These are phyloP conservation scores for Astur gentilis DNA, from an alignment of 2,113 vertebrate genomes.

Conservation along the genomic window DNA sequence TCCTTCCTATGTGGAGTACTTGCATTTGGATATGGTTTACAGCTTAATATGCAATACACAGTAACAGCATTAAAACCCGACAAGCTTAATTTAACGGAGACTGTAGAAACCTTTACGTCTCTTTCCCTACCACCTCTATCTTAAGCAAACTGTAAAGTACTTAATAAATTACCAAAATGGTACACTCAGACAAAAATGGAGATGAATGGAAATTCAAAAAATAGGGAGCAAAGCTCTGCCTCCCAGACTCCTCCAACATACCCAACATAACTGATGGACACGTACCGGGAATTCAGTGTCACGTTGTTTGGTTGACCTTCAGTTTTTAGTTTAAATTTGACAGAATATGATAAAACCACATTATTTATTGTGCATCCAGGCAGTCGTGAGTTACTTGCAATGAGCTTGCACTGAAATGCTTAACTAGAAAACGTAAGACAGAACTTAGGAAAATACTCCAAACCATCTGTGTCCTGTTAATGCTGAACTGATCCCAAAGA, in stretches of 20 bases:
- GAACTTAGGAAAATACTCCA: not conserved
- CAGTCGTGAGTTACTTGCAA: not conserved
- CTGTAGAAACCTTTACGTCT: not conserved
- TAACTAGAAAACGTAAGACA: not conserved
- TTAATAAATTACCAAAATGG: not conserved
- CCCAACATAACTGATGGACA: fast-evolving
- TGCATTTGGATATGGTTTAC: not conserved
- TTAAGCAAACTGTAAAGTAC: not conserved
- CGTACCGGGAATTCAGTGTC: not conserved
- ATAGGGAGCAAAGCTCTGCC: not conserved
- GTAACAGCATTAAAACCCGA: not conserved
- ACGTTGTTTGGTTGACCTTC: not conserved
- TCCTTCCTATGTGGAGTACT: not conserved
- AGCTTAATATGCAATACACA: not conserved
- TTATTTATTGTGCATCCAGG: not conserved
- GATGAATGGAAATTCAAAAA: not conserved
- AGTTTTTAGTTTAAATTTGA: not conserved
- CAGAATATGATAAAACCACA: not conserved
- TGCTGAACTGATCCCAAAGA: not conserved
- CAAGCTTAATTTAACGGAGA: not conserved
- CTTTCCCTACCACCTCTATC: not conserved
- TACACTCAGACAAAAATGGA: not conserved
- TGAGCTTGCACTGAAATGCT: not conserved
- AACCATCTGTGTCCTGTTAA: fast-evolving
- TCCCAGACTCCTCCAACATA: not conserved